phyloP scores from a whole-genome alignment of 1,140 invertebrate species.

The Cecropterus lyciades region DNA sequence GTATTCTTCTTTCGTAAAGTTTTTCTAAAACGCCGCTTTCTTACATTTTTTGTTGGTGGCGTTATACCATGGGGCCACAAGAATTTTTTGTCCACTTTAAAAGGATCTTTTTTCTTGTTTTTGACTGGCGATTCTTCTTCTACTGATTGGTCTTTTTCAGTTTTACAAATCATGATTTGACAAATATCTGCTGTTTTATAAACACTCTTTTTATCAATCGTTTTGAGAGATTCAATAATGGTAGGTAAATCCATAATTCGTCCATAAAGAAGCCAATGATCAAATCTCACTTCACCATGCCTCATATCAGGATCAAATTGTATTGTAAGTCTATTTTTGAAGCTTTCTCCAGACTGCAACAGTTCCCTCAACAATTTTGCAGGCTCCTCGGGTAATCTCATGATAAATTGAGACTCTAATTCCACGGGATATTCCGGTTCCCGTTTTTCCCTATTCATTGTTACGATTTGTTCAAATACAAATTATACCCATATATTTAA shows the following conservation, averaged over 20 bases:
- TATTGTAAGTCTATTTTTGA: constrained; percentile 95
- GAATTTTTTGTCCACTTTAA: constrained; percentile 97
- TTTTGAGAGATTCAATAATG: constrained; percentile 97
- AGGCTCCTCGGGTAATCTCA: constrained; percentile 93
- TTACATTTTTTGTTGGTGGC: constrained; percentile 97
- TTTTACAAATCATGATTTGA: constrained; percentile 95
- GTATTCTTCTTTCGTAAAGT: constrained; percentile 98
- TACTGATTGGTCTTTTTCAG: constrained; percentile 90
- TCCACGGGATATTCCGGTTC: constrained; percentile 86
- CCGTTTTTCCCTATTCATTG: constrained; percentile 70
- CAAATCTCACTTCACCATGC: constrained; percentile 94
- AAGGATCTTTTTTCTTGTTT: constrained; percentile 95
- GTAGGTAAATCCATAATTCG: constrained; percentile 97
- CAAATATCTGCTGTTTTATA: constrained; percentile 99
- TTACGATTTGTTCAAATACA: not conserved
- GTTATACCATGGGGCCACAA: constrained; percentile 97
- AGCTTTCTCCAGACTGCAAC: constrained; percentile 89
- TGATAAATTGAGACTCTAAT: constrained; percentile 95
- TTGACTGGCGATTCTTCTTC: constrained; percentile 94
- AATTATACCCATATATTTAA: not conserved
- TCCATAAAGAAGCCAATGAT: constrained; percentile 93
- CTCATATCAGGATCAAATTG: constrained; percentile 96
- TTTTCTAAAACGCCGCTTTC: constrained; percentile 96
- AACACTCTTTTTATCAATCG: constrained; percentile 97
- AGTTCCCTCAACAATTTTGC: constrained; percentile 90